Base-by-base conservation (phyloP, 37 sponge, comb jelly and placozoan genomes). In the Lycopodina hypogea region DNA sequence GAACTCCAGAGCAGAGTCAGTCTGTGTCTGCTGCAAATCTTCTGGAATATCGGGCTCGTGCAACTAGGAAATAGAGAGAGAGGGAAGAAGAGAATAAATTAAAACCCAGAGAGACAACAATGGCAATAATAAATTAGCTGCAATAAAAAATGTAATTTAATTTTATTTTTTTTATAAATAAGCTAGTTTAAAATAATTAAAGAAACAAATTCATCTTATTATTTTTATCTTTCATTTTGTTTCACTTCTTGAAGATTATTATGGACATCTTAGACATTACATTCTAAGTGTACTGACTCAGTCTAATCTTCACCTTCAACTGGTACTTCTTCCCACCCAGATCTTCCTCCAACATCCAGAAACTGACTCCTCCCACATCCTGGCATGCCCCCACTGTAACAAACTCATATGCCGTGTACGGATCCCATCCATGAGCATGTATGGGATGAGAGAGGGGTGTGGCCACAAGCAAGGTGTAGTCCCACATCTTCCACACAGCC, bases 381-480 rank as follows among this genome's bases (percentile, higher is more conserved):
- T 61, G 65, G 21, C 78, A 74, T 33, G 65, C 61, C 18, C 95
- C 94, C n/a, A 91, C 90, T 42, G 83, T 80, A 60, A 57, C 65
- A 28, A 91, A 88, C 70, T 85, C 93, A 68, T 91, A 88, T n/a
- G 89, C 93, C 57, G 69, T 65, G 74, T 48, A 50, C 0, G 95
- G 89, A 68, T 94, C 89, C 95, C 95, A 94, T 30, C 32, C 32
- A 14, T 78, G 58, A 28, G 78, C 76, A 35, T 86, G 91, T 11
- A 84, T 50, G 42, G 80, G 65, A 26, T 15, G 40, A 4, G 62
- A 19, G 35, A 72, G 74, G 17, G 80, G n/a, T 1, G 76, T 34
- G 55, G 79, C 76, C 1, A 71, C 69, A 29, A 90, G 59, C 65
- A 94, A 35, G 22, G 53, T n/a, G 83, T 90, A 88, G 67, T 84